Percentiles rank a stretch among this genome's conserved stretches.
Evolutionary conservation across 2,797 vertebrate species (phyloP).

Genomic region (Acrossocheilus wenchowensis): DNA sequence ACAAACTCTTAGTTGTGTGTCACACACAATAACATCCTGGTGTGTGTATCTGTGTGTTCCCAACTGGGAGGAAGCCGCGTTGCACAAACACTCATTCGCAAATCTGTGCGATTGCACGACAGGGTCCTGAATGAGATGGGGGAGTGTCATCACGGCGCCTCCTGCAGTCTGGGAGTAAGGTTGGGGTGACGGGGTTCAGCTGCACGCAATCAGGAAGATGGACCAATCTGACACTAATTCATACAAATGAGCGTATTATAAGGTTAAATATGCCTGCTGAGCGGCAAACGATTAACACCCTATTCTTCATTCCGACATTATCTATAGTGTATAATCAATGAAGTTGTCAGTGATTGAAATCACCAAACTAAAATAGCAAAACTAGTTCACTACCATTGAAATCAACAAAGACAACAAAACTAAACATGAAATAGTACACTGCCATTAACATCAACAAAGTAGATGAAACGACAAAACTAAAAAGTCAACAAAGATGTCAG

Average conservation of each 20-base stretch:
- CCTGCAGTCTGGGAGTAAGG: conserved; percentile 17
- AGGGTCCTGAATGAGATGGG: not conserved
- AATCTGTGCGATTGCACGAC: not conserved
- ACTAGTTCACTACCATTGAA: not conserved
- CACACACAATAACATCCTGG: conserved; percentile 64
- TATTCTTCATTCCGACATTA: not conserved
- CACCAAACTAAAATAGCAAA: not conserved
- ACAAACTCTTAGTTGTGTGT: conserved; percentile 51
- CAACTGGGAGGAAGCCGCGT: conserved; percentile 45
- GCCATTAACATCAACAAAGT: not conserved
- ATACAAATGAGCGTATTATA: not conserved
- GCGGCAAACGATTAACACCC: not conserved
- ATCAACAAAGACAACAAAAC: not conserved
- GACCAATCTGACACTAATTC: not conserved
- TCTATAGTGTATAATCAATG: not conserved
- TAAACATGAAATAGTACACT: not conserved
- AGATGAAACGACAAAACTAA: not conserved
- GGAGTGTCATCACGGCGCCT: conserved; percentile 24
- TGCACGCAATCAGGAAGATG: conserved; percentile 6
- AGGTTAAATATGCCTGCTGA: not conserved
- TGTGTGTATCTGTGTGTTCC: conserved; percentile 45
- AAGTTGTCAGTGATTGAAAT: not conserved
- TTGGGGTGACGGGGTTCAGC: not conserved
- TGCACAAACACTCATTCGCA: conserved; percentile 44
- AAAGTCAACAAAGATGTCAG: not conserved